Evolutionary conservation across 37 sponge, comb jelly and placozoan genomes (phyloP), one percentile per base, ranked within the genome.

Genomic region (Ephydatia muelleri): DNA sequence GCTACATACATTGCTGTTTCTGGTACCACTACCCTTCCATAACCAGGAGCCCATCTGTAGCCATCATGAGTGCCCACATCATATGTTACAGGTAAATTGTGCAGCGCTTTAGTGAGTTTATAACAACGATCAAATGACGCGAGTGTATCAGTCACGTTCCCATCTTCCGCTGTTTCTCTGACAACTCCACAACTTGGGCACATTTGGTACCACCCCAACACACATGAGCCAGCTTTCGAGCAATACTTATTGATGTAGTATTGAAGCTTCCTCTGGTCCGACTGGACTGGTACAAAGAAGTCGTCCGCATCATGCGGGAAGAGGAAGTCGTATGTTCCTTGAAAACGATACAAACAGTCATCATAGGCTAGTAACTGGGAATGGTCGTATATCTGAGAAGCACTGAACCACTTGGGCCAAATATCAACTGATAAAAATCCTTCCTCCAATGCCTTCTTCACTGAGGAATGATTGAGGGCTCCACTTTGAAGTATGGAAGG

Each of bases 331-430:
- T 84, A 84, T 12, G 85, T 84, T 43, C 71, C 71, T 14, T 77
- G 76, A 67, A 77, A 77, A 68, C 48, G 79, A 40, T 85, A 85
- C 36, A 70, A n/a, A 38, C 86, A 85, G 73, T 85, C 86, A 64
- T 76, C 85, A 25, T 57, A 43, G 70, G 72, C 72, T 19, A 84
- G 70, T 21, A 70, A 69, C 49, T 84, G 85, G 35, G 70, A 71
- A 34, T 84, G 85, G 72, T 72, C 68, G 35, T 71, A 31, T 23
- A 77, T 57, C 23, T 79, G 65, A n/a, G 72, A 69, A 49, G 49
- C 49, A 69, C 38, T 68, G 31, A 84, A 23, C 78, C 78, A 84
- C 39, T 14, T 3, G 39, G 47, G 37, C 85, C 85, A 84, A 67
- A 77, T 31, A 30, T 84, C 78, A 26, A 77, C 78, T 30, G 70